Evolutionary conservation across 92 coral and sea anemone genomes (phyloP).

Genomic region (Pocillopora grandis): DNA sequence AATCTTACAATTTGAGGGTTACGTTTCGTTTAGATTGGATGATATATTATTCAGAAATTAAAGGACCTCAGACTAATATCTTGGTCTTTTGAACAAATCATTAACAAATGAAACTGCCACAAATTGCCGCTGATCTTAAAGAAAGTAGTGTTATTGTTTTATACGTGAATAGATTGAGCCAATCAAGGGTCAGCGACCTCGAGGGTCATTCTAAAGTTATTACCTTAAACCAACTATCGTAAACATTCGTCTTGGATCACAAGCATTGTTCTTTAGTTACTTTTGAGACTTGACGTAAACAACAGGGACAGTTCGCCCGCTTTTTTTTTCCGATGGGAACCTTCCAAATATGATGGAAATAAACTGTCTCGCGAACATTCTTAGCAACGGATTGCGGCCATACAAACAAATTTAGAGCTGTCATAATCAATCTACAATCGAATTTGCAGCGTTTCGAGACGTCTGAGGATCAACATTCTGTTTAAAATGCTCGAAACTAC

Average conservation of each 20-base stretch:
- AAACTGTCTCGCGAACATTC: neutral
- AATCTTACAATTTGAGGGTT: too few species aligned
- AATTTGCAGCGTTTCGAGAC: neutral
- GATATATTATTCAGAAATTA: too few species aligned
- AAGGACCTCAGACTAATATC: too few species aligned
- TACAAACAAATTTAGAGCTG: neutral
- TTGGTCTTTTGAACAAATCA: too few species aligned
- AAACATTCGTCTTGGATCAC: neutral
- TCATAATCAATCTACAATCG: neutral
- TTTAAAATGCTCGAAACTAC: too few species aligned
- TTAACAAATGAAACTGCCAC: too few species aligned
- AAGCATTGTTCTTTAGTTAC: neutral
- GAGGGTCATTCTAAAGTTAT: neutral
- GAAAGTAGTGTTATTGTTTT: too few species aligned
- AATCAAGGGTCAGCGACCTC: neutral
- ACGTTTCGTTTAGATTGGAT: too few species aligned
- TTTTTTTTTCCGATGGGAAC: conserved; percentile 9
- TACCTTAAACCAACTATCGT: neutral
- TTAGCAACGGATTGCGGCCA: neutral
- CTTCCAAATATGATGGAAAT: neutral
- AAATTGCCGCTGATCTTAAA: too few species aligned
- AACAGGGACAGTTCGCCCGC: neutral
- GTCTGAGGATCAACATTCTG: too few species aligned
- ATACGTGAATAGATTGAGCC: too few species aligned
- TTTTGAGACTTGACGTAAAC: neutral